Conservation (phyloP, 1,140 invertebrate species). For the Aphelinus certus region DNA sequence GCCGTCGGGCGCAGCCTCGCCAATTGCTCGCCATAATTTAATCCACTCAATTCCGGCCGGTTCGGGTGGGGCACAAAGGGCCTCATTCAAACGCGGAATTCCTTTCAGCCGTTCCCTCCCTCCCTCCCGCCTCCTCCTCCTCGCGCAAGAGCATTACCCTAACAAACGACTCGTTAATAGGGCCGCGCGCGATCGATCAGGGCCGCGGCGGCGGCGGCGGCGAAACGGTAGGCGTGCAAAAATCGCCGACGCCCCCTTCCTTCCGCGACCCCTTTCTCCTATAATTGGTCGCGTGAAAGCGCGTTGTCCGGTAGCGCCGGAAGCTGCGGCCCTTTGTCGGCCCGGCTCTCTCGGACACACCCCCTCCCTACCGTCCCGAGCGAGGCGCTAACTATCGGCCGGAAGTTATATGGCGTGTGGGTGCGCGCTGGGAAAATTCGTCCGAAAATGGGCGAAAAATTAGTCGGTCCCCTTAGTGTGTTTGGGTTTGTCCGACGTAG, state of each 20-base stretch:
- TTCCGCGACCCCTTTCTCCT: slow-evolving; percentile 5
- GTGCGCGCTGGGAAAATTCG: no score
- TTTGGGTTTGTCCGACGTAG: no score
- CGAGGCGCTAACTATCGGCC: no score
- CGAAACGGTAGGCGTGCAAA: slow-evolving; percentile 1
- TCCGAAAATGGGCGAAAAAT: no score
- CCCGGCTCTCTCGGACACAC: slow-evolving; percentile 15
- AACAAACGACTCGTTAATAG: slow-evolving; percentile 33
- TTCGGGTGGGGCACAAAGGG: slow-evolving; percentile 4
- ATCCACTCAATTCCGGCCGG: slow-evolving; percentile 22
- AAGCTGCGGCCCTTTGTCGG: background rate
- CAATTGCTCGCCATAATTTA: background rate
- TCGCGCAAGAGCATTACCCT: background rate
- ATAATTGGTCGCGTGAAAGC: background rate
- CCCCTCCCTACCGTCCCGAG: no score
- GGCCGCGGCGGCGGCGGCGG: background rate
- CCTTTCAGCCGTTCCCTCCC: background rate
- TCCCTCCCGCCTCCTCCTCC: no score
- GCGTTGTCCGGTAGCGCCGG: background rate
- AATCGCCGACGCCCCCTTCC: slow-evolving; percentile 9
- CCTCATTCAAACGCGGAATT: background rate
- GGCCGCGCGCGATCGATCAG: slow-evolving; percentile 24
- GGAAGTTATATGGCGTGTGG: no score
- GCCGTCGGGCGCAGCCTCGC: no score
- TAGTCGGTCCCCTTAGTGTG: no score